phyloP scores from a whole-genome alignment of 1,140 invertebrate species.

The Hesperophylax magnus region DNA sequence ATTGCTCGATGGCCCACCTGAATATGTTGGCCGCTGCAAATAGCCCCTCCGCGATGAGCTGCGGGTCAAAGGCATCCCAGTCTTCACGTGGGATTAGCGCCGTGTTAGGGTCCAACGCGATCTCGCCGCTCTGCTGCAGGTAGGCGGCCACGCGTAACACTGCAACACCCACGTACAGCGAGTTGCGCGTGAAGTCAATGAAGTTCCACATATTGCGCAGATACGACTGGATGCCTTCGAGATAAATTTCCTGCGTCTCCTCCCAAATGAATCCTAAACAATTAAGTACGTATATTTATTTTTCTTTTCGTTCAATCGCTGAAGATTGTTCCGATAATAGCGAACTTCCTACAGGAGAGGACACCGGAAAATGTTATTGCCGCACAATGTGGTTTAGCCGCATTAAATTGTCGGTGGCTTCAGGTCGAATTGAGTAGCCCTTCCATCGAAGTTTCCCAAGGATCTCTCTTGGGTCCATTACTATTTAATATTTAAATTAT shows the following conservation, averaged over 20 bases:
- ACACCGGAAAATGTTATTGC: too few relatives aligned
- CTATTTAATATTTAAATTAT: too few relatives aligned
- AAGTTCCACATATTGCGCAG: constrained; percentile 96
- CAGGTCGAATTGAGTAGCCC: too few relatives aligned
- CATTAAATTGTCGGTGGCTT: too few relatives aligned
- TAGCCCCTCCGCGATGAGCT: constrained; percentile 93
- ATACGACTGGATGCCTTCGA: constrained; percentile 87
- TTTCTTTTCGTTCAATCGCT: too few relatives aligned
- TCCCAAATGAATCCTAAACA: constrained; percentile 89
- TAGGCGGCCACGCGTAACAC: constrained; percentile 84
- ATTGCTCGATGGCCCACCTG: constrained; percentile 67
- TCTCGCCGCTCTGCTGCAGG: constrained; percentile 80
- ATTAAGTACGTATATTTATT: not conserved
- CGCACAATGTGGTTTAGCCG: too few relatives aligned
- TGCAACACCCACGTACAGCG: constrained; percentile 85
- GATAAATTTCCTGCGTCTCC: constrained; percentile 91
- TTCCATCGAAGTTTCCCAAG: too few relatives aligned
- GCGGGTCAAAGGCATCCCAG: constrained; percentile 95
- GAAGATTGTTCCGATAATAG: too few relatives aligned
- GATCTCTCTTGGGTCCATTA: too few relatives aligned
- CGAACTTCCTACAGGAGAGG: too few relatives aligned
- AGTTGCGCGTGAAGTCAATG: constrained; percentile 93
- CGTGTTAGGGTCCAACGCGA: constrained; percentile 74
- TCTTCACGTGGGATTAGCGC: constrained; percentile 84
- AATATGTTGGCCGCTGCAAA: constrained; percentile 97